phyloP scores from a whole-genome alignment of 2,888 invertebrate genomes.

The Drosophila tanythrix region DNA sequence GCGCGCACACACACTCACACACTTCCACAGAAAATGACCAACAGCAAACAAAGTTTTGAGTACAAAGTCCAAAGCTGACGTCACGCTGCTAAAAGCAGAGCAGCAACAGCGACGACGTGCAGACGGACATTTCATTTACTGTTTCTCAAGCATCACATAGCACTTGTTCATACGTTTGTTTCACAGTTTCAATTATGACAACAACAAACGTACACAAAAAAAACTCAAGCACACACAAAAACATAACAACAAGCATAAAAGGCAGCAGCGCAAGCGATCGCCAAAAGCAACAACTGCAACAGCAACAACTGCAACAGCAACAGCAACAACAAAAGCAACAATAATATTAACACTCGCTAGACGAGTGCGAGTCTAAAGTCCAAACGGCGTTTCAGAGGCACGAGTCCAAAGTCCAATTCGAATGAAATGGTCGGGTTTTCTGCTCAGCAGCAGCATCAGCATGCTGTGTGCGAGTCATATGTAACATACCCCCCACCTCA shows the following conservation, averaged over 20 bases:
- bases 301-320: slow-evolving; percentile 32
- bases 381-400: slow-evolving; percentile 67
- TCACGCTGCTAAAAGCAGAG: slow-evolving; percentile 42
- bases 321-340: slow-evolving; percentile 8
- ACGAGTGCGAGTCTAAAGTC: slow-evolving; percentile 76
- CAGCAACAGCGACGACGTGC: not conserved
- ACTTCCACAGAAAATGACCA: slow-evolving; percentile 16
- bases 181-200: slow-evolving; percentile 58
- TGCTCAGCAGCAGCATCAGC: slow-evolving; percentile 53
- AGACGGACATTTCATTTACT: slow-evolving; percentile 31
- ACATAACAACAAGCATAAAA: slow-evolving; percentile 48
- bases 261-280: slow-evolving; percentile 35
- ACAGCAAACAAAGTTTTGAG: slow-evolving; percentile 34
- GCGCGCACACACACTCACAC: not conserved
- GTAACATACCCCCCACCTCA: slow-evolving; percentile 25
- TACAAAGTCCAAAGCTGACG: slow-evolving; percentile 60
- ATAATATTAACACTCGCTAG: slow-evolving; percentile 62
- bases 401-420: slow-evolving; percentile 72
- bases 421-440: slow-evolving; percentile 76
- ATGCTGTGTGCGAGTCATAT: slow-evolving; percentile 68
- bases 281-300: slow-evolving; percentile 36
- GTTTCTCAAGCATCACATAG: slow-evolving; percentile 46
- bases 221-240: slow-evolving; percentile 29
- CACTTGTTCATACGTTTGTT: slow-evolving; percentile 44
- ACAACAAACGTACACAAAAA: slow-evolving; percentile 25